Conservation (phyloP, 2,797 vertebrate genomes). For the Pristis pectinata region DNA sequence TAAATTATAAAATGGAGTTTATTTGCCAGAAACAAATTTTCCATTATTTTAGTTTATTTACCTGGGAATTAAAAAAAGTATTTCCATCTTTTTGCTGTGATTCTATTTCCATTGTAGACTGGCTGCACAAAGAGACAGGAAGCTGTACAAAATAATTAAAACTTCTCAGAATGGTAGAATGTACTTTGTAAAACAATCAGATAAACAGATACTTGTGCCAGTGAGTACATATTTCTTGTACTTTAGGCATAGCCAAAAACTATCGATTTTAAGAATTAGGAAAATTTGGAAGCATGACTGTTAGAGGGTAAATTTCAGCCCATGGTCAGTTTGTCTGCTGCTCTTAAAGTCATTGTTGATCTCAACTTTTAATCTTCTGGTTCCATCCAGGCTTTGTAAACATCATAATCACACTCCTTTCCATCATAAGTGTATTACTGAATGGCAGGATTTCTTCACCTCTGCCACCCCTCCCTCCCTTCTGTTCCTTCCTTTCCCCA, state of each 20-base stretch:
- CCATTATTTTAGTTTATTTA: neutral
- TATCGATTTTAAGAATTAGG: neutral
- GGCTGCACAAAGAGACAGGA: neutral
- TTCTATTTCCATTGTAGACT: neutral
- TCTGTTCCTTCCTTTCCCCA: no score
- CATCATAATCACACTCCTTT: neutral
- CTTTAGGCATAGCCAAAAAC: neutral
- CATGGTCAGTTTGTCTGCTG: neutral
- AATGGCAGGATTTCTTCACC: neutral
- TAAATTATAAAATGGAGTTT: neutral
- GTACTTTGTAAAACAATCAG: no score
- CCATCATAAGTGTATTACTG: neutral
- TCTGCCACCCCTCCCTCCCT: neutral
- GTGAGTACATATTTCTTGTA: neutral
- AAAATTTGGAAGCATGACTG: neutral
- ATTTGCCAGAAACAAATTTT: neutral
- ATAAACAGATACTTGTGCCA: no score
- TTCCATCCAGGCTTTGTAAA: neutral
- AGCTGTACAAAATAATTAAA: no score
- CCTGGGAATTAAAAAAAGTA: neutral
- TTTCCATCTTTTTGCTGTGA: neutral
- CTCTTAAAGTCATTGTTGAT: neutral
- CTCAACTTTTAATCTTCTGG: neutral
- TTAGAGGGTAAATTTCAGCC: neutral
- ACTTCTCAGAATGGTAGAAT: no score